Conservation (phyloP, 2,797 vertebrate genomes). For the Lycodopsis pacificus region DNA sequence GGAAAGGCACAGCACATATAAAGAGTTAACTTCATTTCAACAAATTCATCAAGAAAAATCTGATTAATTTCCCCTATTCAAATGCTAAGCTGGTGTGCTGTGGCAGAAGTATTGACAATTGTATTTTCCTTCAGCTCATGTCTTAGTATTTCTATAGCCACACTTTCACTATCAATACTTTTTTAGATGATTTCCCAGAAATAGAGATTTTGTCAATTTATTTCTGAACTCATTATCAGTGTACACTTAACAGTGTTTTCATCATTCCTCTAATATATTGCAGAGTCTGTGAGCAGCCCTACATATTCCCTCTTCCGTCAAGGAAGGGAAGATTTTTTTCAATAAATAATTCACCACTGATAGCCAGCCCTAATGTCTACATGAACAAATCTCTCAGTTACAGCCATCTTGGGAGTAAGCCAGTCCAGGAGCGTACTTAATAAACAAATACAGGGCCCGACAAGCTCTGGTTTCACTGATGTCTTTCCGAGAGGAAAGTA, state of each 20-base stretch:
- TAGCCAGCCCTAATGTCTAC: slow-evolving; percentile 82
- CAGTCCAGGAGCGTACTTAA: slow-evolving; percentile 80
- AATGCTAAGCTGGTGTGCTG: not conserved
- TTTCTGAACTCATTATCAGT: not conserved
- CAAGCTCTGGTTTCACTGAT: slow-evolving; percentile 79
- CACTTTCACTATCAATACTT: not conserved
- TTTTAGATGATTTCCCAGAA: not conserved
- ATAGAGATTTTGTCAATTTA: not conserved
- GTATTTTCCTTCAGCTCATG: not conserved
- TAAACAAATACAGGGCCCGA: slow-evolving; percentile 81
- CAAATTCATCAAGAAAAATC: not conserved
- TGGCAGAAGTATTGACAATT: not conserved
- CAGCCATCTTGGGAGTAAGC: slow-evolving; percentile 80
- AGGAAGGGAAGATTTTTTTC: slow-evolving; percentile 73
- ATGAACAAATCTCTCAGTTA: slow-evolving; percentile 82
- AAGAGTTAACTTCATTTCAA: slow-evolving; percentile 3
- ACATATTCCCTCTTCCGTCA: slow-evolving; percentile 71
- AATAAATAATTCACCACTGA: slow-evolving; percentile 85
- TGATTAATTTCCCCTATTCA: slow-evolving; percentile 19
- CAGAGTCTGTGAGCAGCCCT: slow-evolving; percentile 57
- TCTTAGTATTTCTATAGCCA: not conserved
- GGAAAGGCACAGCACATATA: slow-evolving; percentile 10
- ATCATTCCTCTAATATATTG: slow-evolving; percentile 36
- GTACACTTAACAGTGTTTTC: slow-evolving; percentile 46
- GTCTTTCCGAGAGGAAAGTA: slow-evolving; percentile 74